Evolutionary conservation across 2,888 invertebrate genomes (phyloP).

Genomic region (Taphrorychus bicolor): DNA sequence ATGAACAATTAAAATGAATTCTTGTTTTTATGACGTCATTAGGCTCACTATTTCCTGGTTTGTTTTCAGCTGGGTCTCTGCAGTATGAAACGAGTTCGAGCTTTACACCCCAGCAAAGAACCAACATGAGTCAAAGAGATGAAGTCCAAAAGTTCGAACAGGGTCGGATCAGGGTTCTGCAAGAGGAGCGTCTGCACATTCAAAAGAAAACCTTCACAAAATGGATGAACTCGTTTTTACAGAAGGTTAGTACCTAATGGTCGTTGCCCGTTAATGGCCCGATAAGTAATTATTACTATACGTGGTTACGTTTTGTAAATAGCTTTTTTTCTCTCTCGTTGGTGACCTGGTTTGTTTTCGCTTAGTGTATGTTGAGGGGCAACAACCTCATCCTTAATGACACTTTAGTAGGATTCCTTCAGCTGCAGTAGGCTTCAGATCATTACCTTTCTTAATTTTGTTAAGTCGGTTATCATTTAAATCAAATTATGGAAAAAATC

Average conservation of each 20-base stretch:
- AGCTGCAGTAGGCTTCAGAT: no score
- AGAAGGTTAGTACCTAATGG: constrained; percentile 71
- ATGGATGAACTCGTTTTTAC: constrained; percentile 98
- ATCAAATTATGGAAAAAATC: no score
- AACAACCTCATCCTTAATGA: no score
- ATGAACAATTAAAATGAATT: no score
- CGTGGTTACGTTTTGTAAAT: no score
- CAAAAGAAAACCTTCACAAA: constrained; percentile 99
- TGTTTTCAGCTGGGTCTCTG: constrained; percentile 52
- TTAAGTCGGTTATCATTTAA: no score
- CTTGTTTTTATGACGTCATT: no score
- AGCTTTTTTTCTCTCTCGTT: no score
- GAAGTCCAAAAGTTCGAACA: constrained; percentile 95
- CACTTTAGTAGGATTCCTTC: no score
- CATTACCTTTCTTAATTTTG: background rate
- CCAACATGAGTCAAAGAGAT: constrained; percentile 89
- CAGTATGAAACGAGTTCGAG: constrained; percentile 49
- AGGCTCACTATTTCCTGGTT: constrained; percentile 1
- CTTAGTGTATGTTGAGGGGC: no score
- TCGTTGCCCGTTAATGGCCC: background rate
- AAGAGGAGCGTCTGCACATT: constrained; percentile 96
- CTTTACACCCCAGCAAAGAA: constrained; percentile 47
- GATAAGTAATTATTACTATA: no score
- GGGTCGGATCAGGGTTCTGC: constrained; percentile 94
- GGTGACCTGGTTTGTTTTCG: background rate